phyloP scores from a whole-genome alignment of 2,797 vertebrate genomes.

The Lepus oiostolus region DNA sequence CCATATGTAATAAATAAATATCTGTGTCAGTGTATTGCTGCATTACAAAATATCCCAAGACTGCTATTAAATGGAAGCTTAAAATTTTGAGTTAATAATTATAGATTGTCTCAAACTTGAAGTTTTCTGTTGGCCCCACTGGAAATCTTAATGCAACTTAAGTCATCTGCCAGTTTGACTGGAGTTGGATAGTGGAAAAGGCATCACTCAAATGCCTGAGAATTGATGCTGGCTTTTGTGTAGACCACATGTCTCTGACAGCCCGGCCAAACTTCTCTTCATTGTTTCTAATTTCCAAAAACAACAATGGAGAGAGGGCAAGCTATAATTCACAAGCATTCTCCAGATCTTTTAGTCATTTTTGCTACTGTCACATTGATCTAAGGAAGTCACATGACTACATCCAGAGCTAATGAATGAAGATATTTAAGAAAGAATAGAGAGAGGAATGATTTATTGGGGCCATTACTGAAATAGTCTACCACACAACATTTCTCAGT shows the following conservation, averaged over 20 bases:
- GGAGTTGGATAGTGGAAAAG: background rate
- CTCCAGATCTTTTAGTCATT: background rate
- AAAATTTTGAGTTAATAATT: background rate
- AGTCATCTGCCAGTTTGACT: background rate
- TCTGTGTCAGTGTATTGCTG: background rate
- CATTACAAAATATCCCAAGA: background rate
- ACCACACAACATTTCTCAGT: background rate
- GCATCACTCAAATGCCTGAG: background rate
- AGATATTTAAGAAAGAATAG: background rate
- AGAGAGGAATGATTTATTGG: background rate
- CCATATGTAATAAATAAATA: background rate
- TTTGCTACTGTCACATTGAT: background rate
- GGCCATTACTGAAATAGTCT: background rate
- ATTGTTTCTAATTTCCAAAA: background rate
- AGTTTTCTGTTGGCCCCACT: background rate
- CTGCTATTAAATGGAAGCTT: background rate
- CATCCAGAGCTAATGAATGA: background rate
- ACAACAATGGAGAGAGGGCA: background rate
- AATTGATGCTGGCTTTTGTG: background rate
- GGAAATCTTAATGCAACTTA: background rate
- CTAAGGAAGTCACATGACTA: background rate
- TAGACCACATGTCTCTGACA: background rate
- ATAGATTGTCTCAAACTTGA: background rate
- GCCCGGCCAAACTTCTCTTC: background rate
- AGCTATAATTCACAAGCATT: background rate